Evolutionary conservation across 2,888 invertebrate species (phyloP), one percentile per base, ranked within the genome.

Genomic region (Plutella xylostella): DNA sequence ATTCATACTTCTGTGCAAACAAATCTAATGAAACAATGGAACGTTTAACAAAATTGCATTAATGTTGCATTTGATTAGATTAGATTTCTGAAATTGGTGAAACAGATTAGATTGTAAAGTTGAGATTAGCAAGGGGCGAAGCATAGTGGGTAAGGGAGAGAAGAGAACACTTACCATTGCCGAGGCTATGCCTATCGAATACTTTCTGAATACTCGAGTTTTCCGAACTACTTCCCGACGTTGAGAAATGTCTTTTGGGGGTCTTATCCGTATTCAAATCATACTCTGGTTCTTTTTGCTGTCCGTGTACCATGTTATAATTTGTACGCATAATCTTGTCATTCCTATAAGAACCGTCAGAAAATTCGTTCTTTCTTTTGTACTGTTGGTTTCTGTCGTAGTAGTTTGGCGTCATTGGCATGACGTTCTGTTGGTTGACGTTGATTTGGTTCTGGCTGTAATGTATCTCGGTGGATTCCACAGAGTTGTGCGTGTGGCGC

Each of bases 251-350:
- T 46, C 79, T 69, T 46, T 70, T 43, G 2, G 43, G 75, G 15
- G 52, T 45, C 55, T 76, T 76, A 30, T 79, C 75, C 18, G 67
- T 64, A 11, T 51, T 52, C 35, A 68, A 56, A 37, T 72, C 72
- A 45, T 71, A 79, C 11, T 76, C 76, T 1, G 58, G 20, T 12
- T 74, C 71, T 43, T 73, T 74, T 4, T 66, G 60, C 25, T 61
- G 45, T 17, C 67, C 66, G 43, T 76, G 80, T 2, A 72, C 65
- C 72, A 73, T 73, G 30, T 60, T 62, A 48, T 78, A 80, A 41
- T 65, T 66, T 1, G 73, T 66, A 43, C 83, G 63, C 78, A 82
- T 78, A 33, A 82, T 72, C 61, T 82, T 83, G 42, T 82, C 79
- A 1, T 68, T 68, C 51, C 78, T 72, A 45, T 76, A 82, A 2